Base-by-base conservation (phyloP, 1,140 invertebrate genomes). In the Whitmania pigra region DNA sequence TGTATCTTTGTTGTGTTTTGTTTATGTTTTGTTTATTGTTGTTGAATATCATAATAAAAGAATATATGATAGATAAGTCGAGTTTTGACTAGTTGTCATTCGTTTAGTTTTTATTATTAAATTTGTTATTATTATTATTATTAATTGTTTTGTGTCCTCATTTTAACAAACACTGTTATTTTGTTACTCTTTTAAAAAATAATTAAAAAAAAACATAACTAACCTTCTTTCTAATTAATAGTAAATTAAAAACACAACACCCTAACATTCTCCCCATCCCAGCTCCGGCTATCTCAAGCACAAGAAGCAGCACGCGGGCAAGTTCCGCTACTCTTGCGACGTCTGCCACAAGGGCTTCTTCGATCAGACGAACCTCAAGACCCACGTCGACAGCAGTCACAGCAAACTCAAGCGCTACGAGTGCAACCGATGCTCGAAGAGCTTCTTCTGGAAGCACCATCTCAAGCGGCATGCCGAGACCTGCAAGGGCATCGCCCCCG, bases 361-460 rank as follows among this genome's bases (percentile, higher is more conserved):
- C 66, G 73, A 74, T 53, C 31, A 54, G 53, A 72, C 70, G 7
- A 69, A 74, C 54, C 55, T 74, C 25, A 40, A 36, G 22, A 63
- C 70, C 13, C 73, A 74, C 71, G 57, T 66, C 57, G 73, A 74
- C 55, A 72, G 70, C 73, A 71, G 25, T 15, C 73, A 74, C 66
- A 53, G 25, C 18, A 74, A 74, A 55, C 70, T 74, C n/a, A 69
- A 69, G 25, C 57, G 71, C 11, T 66, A 68, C 53, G 71, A 40
- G 40, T 74, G 73, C 36, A 29, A 27, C 53, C 22, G 25, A n/a
- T 74, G 73, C 49, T 67, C 67, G 18, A 74, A 74, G 70, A 69
- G 49, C 29, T 74, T 74, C 66, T 74, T 74, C 49, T 74, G 73
- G 73, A 74, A 74, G 43, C 73, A 74, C 53, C 73, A 74, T 29